Percentiles rank a stretch among this genome's conserved stretches.
Conservation (phyloP, 1,140 invertebrate genomes). For the Cydia strobilella region DNA sequence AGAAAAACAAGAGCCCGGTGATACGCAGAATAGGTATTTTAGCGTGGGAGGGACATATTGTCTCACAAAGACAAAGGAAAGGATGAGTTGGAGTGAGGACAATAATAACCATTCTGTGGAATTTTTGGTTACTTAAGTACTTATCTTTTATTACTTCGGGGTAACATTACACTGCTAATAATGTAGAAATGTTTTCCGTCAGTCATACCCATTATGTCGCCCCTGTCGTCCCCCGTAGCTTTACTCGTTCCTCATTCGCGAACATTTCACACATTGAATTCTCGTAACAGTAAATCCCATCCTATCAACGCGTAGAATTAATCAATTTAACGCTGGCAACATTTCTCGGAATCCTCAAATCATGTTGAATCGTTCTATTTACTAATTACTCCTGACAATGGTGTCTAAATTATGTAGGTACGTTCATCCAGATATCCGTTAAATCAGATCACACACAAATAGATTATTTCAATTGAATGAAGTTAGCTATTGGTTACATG, state of each 20-base stretch:
- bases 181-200: no score
- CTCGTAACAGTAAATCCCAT: neutral
- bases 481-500: neutral
- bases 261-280: neutral
- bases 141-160: neutral
- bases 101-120: constrained; percentile 1
- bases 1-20: no score
- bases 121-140: neutral
- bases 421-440: constrained; percentile 13
- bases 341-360: neutral
- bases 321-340: neutral
- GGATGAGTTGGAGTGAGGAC: neutral
- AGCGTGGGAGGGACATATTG: no score
- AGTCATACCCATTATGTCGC: no score
- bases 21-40: no score
- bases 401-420: constrained; percentile 10
- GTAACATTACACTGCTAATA: neutral
- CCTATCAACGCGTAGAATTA: neutral
- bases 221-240: no score
- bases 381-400: constrained; percentile 2
- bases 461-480: neutral
- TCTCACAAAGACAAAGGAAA: neutral
- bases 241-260: neutral
- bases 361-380: constrained; percentile 14
- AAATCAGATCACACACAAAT: neutral